phyloP scores from a whole-genome alignment of 2,888 invertebrate genomes.

The Mechanitis mazaeus region DNA sequence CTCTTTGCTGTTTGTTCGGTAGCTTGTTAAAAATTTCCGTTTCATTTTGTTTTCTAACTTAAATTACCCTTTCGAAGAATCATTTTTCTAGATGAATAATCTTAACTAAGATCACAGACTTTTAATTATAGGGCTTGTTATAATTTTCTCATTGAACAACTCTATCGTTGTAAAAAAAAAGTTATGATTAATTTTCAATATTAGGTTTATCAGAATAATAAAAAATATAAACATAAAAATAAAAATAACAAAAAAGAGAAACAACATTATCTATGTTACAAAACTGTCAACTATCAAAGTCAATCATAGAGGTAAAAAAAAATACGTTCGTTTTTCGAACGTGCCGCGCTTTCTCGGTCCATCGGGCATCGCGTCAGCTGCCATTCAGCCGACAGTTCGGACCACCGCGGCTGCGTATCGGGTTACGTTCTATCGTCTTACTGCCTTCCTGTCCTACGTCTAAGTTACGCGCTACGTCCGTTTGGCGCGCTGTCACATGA shows the following conservation, averaged over 20 bases:
- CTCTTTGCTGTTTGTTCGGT: constrained; percentile 33
- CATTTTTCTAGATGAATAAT: constrained; percentile 44
- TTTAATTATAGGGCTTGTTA: constrained; percentile 61
- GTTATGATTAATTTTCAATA: neutral
- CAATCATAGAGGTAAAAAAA: constrained; percentile 42
- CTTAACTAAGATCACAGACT: constrained; percentile 42
- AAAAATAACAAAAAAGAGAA: constrained; percentile 17
- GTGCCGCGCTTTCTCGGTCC: constrained; percentile 73
- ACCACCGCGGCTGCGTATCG: constrained; percentile 66
- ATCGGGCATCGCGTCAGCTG: constrained; percentile 74
- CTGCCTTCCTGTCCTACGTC: constrained; percentile 71
- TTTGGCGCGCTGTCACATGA: constrained; percentile 34
- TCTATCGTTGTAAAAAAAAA: constrained; percentile 18
- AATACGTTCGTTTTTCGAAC: constrained; percentile 55
- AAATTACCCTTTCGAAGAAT: constrained; percentile 52
- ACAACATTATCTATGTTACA: constrained; percentile 16
- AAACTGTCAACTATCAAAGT: constrained; percentile 37
- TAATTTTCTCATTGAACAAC: constrained; percentile 57
- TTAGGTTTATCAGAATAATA: too few relatives aligned
- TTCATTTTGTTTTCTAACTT: constrained; percentile 64
- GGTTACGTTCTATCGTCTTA: constrained; percentile 73
- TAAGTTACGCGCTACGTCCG: constrained; percentile 70
- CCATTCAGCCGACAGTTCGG: constrained; percentile 62
- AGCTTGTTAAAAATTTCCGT: constrained; percentile 74
- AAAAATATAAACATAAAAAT: too few relatives aligned